Percentiles rank a stretch among this genome's conserved stretches.
phyloP scores from a whole-genome alignment of 2,797 vertebrate genomes.

The Sphaeramia orbicularis region DNA sequence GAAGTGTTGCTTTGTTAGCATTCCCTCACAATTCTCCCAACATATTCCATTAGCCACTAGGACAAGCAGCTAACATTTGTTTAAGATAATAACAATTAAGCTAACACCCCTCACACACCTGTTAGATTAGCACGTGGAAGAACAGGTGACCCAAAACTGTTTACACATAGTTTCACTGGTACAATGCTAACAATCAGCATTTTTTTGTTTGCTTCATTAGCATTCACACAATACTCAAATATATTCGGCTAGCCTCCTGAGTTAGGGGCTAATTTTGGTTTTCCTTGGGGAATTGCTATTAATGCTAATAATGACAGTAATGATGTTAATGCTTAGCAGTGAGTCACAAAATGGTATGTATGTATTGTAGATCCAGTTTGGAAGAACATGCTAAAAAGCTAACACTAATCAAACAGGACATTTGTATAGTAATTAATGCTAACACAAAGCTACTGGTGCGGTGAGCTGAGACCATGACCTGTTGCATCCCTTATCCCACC shows the following conservation, averaged over 20 bases:
- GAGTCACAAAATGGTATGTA: neutral
- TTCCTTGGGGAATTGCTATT: too few relatives aligned
- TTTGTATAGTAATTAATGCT: constrained; percentile 5
- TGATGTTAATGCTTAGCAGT: too few relatives aligned
- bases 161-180: neutral
- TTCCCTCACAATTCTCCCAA: neutral
- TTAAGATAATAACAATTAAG: neutral
- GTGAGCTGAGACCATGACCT: constrained; percentile 45
- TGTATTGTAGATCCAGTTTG: neutral
- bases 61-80: neutral
- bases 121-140: constrained; percentile 5
- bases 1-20: constrained; percentile 2
- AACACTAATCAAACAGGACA: neutral
- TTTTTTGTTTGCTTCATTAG: neutral
- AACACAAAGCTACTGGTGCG: constrained; percentile 18
- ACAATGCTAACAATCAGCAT: neutral
- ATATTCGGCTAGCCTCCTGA: neutral
- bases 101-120: constrained; percentile 1
- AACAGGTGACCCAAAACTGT: neutral
- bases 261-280: constrained; percentile 7
- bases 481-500: constrained; percentile 25
- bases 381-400: neutral
- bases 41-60: neutral
- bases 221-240: neutral
- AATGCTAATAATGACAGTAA: too few relatives aligned